Evolutionary conservation across 2,113 vertebrate species (phyloP).

Genomic region (Aldabrachelys gigantea): DNA sequence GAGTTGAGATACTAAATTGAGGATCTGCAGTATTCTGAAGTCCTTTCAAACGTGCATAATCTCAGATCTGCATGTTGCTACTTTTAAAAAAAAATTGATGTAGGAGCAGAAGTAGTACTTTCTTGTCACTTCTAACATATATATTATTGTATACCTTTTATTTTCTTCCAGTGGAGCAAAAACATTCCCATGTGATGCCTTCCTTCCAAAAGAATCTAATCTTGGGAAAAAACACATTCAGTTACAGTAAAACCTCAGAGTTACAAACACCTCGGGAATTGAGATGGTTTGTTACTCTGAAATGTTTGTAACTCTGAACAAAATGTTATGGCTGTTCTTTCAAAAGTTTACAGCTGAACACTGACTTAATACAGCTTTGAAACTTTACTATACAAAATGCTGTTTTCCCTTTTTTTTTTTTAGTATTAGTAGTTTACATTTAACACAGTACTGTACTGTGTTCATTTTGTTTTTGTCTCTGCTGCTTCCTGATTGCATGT

Average conservation of each 20-base stretch:
- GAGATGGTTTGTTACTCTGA: no score
- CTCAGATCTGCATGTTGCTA: not conserved
- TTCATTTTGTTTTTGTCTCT: no score
- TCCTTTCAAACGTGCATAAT: not conserved
- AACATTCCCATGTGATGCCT: not conserved
- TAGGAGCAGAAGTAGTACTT: not conserved
- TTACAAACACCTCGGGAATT: no score
- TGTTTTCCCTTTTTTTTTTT: no score
- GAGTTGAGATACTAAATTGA: not conserved
- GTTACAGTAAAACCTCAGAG: not conserved
- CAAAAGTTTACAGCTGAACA: no score
- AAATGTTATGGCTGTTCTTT: no score
- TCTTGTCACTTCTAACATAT: not conserved
- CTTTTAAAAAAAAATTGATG: not conserved
- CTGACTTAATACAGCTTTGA: no score
- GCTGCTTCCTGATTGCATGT: no score
- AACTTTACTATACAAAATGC: no score
- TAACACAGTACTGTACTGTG: no score
- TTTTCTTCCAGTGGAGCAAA: not conserved
- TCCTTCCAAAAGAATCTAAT: not conserved
- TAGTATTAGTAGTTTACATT: no score
- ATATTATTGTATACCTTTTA: not conserved
- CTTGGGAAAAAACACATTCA: not conserved
- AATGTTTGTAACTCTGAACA: no score
- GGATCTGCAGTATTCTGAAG: not conserved